Base-by-base conservation (phyloP, 2,113 vertebrate species). In the Charina bottae region DNA sequence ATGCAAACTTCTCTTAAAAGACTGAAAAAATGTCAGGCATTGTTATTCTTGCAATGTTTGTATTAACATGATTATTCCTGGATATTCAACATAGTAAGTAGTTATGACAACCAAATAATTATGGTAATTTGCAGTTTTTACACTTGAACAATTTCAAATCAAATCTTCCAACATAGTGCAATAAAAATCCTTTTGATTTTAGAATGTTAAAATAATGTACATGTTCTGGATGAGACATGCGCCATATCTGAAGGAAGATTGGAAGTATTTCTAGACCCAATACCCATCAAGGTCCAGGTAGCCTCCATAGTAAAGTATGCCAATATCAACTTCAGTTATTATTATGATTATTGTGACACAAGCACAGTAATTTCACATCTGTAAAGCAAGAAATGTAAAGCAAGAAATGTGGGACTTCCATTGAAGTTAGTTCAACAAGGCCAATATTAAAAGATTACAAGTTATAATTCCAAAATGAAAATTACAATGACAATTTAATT, bases 401-500 rank as follows among this genome's bases (percentile, higher is more conserved):
- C 17, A 72, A 37, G n/a, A 37, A 1, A 6, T 37, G 54, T 87
- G 28, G 85, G 12, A 56, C 54, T 56, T 87, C 15, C 49, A 86
- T 2, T 90, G 13, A 13, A 12, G 28, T 54, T 33, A 84, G 46
- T 37, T 1, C 28, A 60, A 9, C 28, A 88, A 72, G 3, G 37
- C 28, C 68, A 83, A 46, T 72, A 72, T 21, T 28, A 56, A 24
- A 72, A 15, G 46, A 68, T 21, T 6, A 58, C 28, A 88, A 92
- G 4, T 42, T 33, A 54, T 88, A 88, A 55, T 11, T 83, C 23
- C 28, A 89, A 58, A 92, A 84, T 42, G 68, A 83, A 91, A 37
- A 55, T 42, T 88, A 84, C 42, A 17, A 83, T 55, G 91, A 89
- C 23, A 68, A 19, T 91, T 91, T 91, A 92, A 56, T 55, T 89